Conservation (phyloP, 1,140 invertebrate genomes). For the Drosophila cardini region DNA sequence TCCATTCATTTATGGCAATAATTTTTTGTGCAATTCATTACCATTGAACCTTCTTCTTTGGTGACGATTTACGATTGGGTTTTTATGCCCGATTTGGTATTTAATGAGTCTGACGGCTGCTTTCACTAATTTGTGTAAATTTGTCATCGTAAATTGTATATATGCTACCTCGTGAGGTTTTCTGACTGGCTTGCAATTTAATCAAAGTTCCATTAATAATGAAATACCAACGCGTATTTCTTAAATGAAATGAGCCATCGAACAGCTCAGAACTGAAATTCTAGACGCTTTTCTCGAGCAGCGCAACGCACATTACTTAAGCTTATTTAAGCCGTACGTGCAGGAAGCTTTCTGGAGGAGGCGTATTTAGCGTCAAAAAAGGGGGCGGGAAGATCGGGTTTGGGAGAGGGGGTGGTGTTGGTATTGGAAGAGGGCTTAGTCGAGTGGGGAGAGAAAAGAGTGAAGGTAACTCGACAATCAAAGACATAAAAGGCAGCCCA, state of each 20-base stretch:
- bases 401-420: too few species aligned
- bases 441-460: not conserved
- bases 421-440: conserved; percentile 1
- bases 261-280: conserved; percentile 39
- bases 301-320: conserved; percentile 62
- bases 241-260: conserved; percentile 48
- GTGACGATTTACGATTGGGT: conserved; percentile 3
- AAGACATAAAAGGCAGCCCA: conserved; percentile 44
- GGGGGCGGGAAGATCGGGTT: too few species aligned
- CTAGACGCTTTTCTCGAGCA: conserved; percentile 34
- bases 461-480: conserved; percentile 64
- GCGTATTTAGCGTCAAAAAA: too few species aligned
- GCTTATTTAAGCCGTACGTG: conserved; percentile 67
- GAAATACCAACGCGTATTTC: conserved; percentile 51
- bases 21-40: not conserved
- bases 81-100: conserved; percentile 6
- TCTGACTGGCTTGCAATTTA: conserved; percentile 60
- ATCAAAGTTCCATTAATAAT: conserved; percentile 82
- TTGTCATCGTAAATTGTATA: conserved; percentile 58
- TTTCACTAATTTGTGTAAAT: conserved; percentile 67
- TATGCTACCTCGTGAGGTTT: conserved; percentile 10
- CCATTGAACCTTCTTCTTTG: conserved; percentile 7
- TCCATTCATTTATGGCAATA: not conserved
- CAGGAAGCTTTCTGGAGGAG: not conserved
- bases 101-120: conserved; percentile 43